A percentile compares a stretch with the other conserved stretches of the same genome.
These are phyloP conservation scores for Adrianichthys oophorus DNA, from an alignment of 2,797 vertebrate genomes.

Conservation along the genomic window DNA sequence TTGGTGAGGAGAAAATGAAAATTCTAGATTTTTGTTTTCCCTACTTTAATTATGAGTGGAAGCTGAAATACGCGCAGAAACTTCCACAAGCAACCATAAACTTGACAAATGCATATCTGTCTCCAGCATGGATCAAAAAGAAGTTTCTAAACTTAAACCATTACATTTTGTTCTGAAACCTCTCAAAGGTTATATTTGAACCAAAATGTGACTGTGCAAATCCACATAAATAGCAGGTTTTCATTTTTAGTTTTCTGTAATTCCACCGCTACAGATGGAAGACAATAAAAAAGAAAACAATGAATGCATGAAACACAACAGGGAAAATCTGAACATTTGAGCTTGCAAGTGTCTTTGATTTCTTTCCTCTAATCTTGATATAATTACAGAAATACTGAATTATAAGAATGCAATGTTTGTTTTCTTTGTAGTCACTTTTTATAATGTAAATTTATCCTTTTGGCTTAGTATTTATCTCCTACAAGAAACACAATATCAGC, in stretches of 20 bases:
- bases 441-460: slow-evolving; percentile 2
- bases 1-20: slow-evolving; percentile 21
- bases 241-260: slow-evolving; percentile 1
- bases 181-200: slow-evolving; percentile 19
- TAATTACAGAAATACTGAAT: slow-evolving; percentile 6
- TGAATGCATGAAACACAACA: background rate
- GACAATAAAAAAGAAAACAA: slow-evolving; percentile 20
- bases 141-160: slow-evolving; percentile 22
- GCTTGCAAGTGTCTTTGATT: background rate
- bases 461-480: slow-evolving; percentile 5
- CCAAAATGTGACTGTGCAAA: slow-evolving; percentile 51
- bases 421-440: slow-evolving; percentile 6
- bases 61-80: slow-evolving; percentile 2
- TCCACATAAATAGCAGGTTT: slow-evolving; percentile 20
- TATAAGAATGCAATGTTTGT: background rate
- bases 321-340: background rate
- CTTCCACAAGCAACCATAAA: slow-evolving; percentile 6
- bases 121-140: slow-evolving; percentile 20
- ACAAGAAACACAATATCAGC: background rate
- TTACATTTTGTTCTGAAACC: slow-evolving; percentile 15
- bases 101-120: slow-evolving; percentile 17
- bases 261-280: slow-evolving; percentile 50
- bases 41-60: background rate
- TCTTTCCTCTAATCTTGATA: background rate
- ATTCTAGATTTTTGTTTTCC: slow-evolving; percentile 13